Evolutionary conservation across 2,113 vertebrate species (phyloP).

Genomic region (Hypomesus transpacificus): DNA sequence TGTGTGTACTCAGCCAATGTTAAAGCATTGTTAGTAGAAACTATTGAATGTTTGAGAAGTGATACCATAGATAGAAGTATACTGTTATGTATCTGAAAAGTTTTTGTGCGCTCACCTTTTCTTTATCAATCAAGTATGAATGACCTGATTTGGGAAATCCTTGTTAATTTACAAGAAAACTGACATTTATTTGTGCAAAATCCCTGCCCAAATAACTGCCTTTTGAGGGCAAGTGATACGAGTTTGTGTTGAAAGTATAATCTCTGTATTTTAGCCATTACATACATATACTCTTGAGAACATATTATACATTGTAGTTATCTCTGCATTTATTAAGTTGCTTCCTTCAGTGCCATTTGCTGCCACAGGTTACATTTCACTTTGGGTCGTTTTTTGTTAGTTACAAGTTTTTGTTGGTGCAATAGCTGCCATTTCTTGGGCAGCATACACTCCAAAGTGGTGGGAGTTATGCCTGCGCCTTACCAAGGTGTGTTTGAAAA

Average conservation of each 20-base stretch:
- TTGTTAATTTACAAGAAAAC: conserved; percentile 7
- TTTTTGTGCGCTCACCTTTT: conserved; percentile 32
- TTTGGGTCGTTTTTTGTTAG: conserved; percentile 11
- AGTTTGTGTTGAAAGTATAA: conserved; percentile 4
- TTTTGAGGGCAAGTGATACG: conserved; percentile 33
- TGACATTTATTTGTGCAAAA: conserved; percentile 5
- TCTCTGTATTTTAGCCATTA: conserved; percentile 19
- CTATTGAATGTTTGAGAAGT: conserved; percentile 57
- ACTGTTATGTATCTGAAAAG: conserved; percentile 30
- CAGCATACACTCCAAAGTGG: conserved; percentile 21
- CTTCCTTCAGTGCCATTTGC: background rate
- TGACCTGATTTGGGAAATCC: conserved; percentile 5
- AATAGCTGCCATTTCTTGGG: conserved; percentile 43
- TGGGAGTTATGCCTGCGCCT: conserved; percentile 44
- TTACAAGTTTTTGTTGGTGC: conserved; percentile 27
- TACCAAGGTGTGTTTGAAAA: conserved; percentile 6
- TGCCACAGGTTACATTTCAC: conserved; percentile 10
- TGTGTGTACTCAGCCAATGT: conserved; percentile 29
- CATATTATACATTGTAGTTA: background rate
- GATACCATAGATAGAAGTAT: conserved; percentile 18
- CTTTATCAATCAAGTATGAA: conserved; percentile 29
- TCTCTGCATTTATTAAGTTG: conserved; percentile 10
- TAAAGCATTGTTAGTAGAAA: conserved; percentile 41
- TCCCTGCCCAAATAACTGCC: background rate
- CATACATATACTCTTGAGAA: background rate